A percentile compares a stretch with the other conserved stretches of the same genome.
Evolutionary conservation across 92 coral and sea anemone species (phyloP).

Genomic region (Siderastrea radians): DNA sequence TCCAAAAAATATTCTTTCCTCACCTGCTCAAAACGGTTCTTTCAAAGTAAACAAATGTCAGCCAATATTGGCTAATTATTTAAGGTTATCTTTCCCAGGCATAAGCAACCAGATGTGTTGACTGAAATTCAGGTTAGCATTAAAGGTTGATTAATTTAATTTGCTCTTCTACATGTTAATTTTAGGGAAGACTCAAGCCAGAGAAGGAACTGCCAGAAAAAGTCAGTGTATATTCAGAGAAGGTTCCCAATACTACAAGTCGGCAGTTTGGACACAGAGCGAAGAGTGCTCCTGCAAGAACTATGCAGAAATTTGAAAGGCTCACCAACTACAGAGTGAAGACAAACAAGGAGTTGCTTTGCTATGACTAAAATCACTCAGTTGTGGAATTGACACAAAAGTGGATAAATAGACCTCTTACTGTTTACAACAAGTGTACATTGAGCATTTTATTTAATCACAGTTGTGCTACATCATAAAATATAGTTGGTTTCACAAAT

Average conservation of each 20-base stretch:
- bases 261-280: slow-evolving; percentile 92
- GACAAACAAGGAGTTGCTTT: slow-evolving; percentile 64
- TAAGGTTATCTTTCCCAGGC: neutral
- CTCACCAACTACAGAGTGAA: slow-evolving; percentile 79
- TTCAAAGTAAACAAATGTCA: no score
- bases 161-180: neutral
- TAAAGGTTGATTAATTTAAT: neutral
- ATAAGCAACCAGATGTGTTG: no score
- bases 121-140: no score
- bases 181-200: slow-evolving; percentile 87
- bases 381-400: neutral
- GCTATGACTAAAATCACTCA: slow-evolving; percentile 33
- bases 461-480: no score
- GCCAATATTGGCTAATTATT: no score
- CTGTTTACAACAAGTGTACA: no score
- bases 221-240: slow-evolving; percentile 77
- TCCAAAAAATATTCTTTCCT: no score
- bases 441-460: no score
- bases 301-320: slow-evolving; percentile 91
- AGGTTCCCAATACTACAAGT: slow-evolving; percentile 92
- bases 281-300: slow-evolving; percentile 86
- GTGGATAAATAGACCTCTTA: neutral
- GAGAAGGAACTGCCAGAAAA: slow-evolving; percentile 84
- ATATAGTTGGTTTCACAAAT: no score
- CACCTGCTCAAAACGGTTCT: no score